Percentiles rank a stretch among this genome's conserved stretches.
Evolutionary conservation across 2,888 invertebrate genomes (phyloP).

Genomic region (Augochlorella aurata): DNA sequence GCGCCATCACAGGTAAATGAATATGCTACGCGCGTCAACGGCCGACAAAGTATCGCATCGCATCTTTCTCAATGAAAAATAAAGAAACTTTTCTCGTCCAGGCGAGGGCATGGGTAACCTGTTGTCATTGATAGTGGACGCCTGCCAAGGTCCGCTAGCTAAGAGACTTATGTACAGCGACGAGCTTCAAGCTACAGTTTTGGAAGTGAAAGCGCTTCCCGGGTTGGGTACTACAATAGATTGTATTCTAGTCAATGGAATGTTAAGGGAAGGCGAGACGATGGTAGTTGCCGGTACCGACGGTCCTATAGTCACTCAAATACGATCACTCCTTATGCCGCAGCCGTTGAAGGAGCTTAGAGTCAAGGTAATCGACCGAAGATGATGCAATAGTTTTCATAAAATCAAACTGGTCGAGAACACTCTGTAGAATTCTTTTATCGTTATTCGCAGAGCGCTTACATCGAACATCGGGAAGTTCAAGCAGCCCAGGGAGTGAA

Average conservation of each 20-base stretch:
- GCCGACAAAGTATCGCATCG: not conserved
- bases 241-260: constrained; percentile 98
- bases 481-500: constrained; percentile 99
- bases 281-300: constrained; percentile 98
- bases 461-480: constrained; percentile 96
- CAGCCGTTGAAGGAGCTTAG: constrained; percentile 98
- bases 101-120: constrained; percentile 99
- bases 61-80: not conserved
- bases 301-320: constrained; percentile 98
- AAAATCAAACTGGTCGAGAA: not conserved
- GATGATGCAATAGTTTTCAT: not conserved
- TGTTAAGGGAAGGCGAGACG: constrained; percentile 95
- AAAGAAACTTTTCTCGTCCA: constrained; percentile 40
- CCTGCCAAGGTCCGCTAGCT: constrained; percentile 94
- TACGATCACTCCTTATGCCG: constrained; percentile 97
- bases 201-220: constrained; percentile 97
- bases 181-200: constrained; percentile 93
- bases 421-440: not conserved
- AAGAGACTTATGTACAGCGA: constrained; percentile 95
- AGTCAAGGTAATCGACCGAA: constrained; percentile 88
- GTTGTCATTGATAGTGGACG: constrained; percentile 95
- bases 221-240: constrained; percentile 99
- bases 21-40: not conserved
- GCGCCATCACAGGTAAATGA: constrained; percentile 89
- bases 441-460: constrained; percentile 88